These are phyloP conservation scores for Zosterops japonicus DNA, from an alignment of 2,113 vertebrate species.

Conservation along the genomic window DNA sequence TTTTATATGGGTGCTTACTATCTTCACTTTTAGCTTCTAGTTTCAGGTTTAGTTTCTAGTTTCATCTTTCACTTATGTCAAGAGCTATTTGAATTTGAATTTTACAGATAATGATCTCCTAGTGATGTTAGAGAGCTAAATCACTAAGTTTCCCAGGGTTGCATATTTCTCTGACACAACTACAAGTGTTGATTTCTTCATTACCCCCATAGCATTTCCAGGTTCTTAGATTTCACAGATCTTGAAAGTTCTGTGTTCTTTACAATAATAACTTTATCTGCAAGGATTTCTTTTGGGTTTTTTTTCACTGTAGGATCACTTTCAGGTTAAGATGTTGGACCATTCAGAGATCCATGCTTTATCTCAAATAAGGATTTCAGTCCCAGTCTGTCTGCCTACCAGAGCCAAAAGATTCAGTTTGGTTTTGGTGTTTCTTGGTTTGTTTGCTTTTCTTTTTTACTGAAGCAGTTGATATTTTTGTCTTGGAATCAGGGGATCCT, in stretches of 20 bases:
- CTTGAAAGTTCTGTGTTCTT: neutral
- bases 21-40: neutral
- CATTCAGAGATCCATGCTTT: neutral
- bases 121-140: neutral
- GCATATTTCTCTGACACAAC: neutral
- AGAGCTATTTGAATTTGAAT: neutral
- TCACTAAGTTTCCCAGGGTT: neutral
- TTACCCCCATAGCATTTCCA: neutral
- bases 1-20: neutral
- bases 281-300: neutral
- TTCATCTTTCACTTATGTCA: neutral
- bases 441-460: neutral
- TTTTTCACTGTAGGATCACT: neutral
- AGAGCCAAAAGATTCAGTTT: neutral
- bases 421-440: neutral
- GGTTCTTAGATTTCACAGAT: neutral
- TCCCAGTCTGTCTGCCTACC: neutral
- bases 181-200: neutral
- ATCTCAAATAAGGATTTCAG: neutral
- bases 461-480: neutral
- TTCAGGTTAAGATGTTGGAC: neutral
- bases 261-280: neutral
- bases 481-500: neutral
- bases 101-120: neutral
- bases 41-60: neutral